Evolutionary conservation across 2,888 invertebrate species (phyloP), one percentile per base, ranked within the genome.

Genomic region (Norana najaformis): DNA sequence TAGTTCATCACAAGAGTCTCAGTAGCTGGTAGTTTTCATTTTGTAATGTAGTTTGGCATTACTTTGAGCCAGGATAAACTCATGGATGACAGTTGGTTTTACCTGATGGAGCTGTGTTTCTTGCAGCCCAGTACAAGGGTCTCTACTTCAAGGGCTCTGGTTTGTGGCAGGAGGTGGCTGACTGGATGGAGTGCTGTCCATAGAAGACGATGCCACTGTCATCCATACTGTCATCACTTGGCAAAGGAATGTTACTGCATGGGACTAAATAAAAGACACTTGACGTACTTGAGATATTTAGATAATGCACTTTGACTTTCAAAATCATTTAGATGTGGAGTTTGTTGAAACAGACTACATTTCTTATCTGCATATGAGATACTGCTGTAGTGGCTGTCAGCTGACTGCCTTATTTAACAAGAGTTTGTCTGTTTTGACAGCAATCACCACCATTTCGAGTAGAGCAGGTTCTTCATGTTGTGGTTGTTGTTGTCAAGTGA

Each of bases 111-210:
- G 69, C 69, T 30, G 30, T 69, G 69, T 89, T 35, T 35, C 20
- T 88, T 88, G 30, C 90, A 90, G 90, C 89, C 13, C 47, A 47
- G 34, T 90, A 85, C 37, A 38, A 89, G 23, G 90, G 90, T n/a
- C 83, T 90, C n/a, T 90, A 90, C 85, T 89, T 36, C 69, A 89
- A 53, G 6, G 36, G 36, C 85, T 18, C 47, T 36, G 47, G 39
- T 11, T 36, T 35, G 35, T 83, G 83, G 83, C n/a, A 83, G 34
- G 41, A 90, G 38, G 90, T 90, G 89, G 90, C 90, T 34, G 88
- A 89, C 83, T 90, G 90, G 90, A 90, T 90, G 90, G 69, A 90
- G 23, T 90, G 90, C 69, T 90, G 90, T 69, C 83, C 90, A 8
- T 83, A 89, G n/a, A 83, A 18, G 53, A 89, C 34, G 85, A 85